Percentiles rank a stretch among this genome's conserved stretches.
phyloP scores from a whole-genome alignment of 2,113 vertebrate genomes.

The Aplodontia rufa region DNA sequence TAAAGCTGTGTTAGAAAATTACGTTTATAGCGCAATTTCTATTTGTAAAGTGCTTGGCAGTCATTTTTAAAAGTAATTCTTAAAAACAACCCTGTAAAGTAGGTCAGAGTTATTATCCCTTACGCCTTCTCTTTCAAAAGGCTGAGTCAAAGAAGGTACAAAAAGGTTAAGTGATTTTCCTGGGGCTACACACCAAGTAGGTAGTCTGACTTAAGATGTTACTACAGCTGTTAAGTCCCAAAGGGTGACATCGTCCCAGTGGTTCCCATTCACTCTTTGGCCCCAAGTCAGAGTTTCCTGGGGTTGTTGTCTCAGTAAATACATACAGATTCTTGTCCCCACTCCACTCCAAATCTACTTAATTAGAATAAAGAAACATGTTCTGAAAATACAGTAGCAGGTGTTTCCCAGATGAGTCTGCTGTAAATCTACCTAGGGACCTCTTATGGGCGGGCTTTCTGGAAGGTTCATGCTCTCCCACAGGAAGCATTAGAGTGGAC shows the following conservation, averaged over 20 bases:
- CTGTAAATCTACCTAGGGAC: background rate
- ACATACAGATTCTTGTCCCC: background rate
- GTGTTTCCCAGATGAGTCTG: background rate
- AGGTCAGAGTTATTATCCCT: slow-evolving; percentile 64
- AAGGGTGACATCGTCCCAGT: background rate
- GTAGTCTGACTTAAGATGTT: background rate
- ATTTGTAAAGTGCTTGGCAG: slow-evolving; percentile 70
- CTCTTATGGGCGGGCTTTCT: rapidly evolving
- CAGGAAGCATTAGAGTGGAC: background rate
- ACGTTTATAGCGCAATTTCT: slow-evolving; percentile 65
- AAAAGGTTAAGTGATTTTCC: slow-evolving; percentile 65
- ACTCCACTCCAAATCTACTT: background rate
- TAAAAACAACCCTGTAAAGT: slow-evolving; percentile 66
- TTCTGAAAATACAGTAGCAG: background rate
- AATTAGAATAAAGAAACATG: background rate
- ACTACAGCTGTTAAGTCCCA: background rate
- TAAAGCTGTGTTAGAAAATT: slow-evolving; percentile 74
- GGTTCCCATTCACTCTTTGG: background rate
- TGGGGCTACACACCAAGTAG: background rate
- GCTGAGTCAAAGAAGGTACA: slow-evolving; percentile 50
- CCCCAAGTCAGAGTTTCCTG: background rate
- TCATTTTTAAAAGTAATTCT: slow-evolving; percentile 64
- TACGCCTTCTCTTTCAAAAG: slow-evolving; percentile 43
- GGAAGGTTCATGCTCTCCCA: background rate
- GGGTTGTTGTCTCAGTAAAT: background rate